Base-by-base conservation (phyloP, 2,888 invertebrate species). In the Helobdella robusta region DNA sequence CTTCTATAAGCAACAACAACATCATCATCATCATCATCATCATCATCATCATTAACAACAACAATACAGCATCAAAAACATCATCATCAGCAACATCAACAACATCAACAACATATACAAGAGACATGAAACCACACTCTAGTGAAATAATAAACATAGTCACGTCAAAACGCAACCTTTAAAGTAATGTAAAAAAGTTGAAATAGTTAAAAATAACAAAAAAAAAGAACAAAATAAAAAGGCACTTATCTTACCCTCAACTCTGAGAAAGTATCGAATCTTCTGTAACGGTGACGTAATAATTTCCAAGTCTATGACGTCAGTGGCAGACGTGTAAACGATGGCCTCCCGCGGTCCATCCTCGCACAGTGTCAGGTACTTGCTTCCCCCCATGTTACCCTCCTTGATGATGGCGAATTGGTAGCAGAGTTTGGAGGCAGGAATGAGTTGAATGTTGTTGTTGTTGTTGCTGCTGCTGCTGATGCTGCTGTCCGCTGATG, bases 401-500 rank as follows among this genome's bases (percentile, higher is more conserved):
- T 68, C 68, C 46, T 59, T 61, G 44, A 68, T 30, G 15, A 30
- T 20, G 23, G 66, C 68, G 18, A 64, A n/a, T 58, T 62, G 66
- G 59, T 68, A 52, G 54, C 68, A 68, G 64, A 59, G 36, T 30
- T 64, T 62, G 1, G 66, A 44, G 56, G 32, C 18, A 1, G 25
- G 28, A n/a, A n/a, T n/a, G n/a, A n/a, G n/a, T n/a, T n/a, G n/a
- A n/a, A n/a, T n/a, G n/a, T n/a, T n/a, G n/a, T n/a, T n/a, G 11
- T 11, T 15, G n/a, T n/a, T 40, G 11, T 40, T 40, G n/a, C 44
- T n/a, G n/a, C 11, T n/a, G n/a, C 44, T 40, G 11, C 11, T n/a
- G 44, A 11, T 11, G 11, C 11, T 40, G 11, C 11, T n/a, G 44
- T 40, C 44, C 44, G 44, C n/a, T 40, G 11, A 15, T 11, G 11